Evolutionary conservation across 53 echinoderm and acorn worm species (phyloP).

Genomic region (Astropecten irregularis): DNA sequence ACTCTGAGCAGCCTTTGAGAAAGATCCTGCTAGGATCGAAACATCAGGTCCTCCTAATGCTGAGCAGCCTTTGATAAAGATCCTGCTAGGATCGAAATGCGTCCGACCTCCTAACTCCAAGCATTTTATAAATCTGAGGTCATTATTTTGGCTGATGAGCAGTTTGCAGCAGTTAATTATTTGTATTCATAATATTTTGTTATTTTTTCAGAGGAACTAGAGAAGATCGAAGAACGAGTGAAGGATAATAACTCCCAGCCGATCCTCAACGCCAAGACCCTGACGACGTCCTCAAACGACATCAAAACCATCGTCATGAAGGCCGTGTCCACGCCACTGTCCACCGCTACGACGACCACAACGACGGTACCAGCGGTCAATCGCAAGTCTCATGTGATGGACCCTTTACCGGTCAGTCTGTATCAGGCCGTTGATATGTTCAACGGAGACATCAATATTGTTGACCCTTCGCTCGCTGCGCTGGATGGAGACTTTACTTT

Average conservation of each 20-base stretch:
- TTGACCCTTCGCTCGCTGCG: conserved; percentile 64
- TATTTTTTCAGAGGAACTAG: conserved; percentile 63
- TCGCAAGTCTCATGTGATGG: conserved; percentile 52
- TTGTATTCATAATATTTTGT: no score
- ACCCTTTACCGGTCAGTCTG: conserved; percentile 26
- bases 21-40: no score
- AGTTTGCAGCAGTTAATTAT: no score
- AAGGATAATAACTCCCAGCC: conserved; percentile 32
- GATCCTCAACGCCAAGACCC: conserved; percentile 10
- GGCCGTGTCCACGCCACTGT: conserved; percentile 51
- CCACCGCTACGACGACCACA: conserved; percentile 61
- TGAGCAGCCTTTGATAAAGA: no score
- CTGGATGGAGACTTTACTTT: conserved; percentile 73
- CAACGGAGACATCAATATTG: conserved; percentile 67
- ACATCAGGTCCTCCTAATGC: no score
- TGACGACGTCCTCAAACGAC: not conserved
- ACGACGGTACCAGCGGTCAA: conserved; percentile 59
- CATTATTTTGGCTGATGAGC: no score
- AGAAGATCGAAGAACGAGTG: conserved; percentile 60
- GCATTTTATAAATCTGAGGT: no score
- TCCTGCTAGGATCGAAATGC: no score
- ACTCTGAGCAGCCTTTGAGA: no score
- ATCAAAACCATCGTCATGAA: conserved; percentile 74
- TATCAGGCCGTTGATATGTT: conserved; percentile 55
- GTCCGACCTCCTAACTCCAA: no score